Conservation (phyloP, 2,888 invertebrate genomes). For the Eremobia ochroleuca region DNA sequence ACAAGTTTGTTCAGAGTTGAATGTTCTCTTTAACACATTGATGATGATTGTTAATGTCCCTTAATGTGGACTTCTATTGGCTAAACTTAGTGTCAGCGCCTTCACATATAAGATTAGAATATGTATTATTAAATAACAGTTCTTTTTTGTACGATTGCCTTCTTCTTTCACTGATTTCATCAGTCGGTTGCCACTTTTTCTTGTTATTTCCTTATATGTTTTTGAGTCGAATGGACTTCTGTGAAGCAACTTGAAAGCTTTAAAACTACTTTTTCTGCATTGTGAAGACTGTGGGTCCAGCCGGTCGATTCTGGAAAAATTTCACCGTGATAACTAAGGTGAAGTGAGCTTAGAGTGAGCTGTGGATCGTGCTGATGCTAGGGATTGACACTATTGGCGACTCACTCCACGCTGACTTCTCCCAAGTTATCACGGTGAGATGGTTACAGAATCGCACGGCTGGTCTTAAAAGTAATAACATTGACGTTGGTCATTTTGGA, state of each 20-base stretch:
- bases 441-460: too few species aligned
- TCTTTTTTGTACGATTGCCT: not conserved
- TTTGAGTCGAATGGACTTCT: not conserved
- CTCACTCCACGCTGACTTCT: too few species aligned
- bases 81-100: not conserved
- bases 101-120: not conserved
- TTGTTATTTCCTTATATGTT: not conserved
- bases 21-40: not conserved
- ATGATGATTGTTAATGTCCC: not conserved
- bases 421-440: too few species aligned
- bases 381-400: too few species aligned
- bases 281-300: not conserved
- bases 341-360: too few species aligned
- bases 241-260: not conserved
- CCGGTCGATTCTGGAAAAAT: too few species aligned
- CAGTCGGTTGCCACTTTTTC: not conserved
- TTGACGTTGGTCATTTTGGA: not conserved
- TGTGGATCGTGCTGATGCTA: too few species aligned
- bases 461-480: not conserved
- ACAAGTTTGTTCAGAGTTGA: not conserved
- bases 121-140: not conserved
- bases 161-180: not conserved
- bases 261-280: not conserved
- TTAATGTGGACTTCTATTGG: not conserved
- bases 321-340: too few species aligned